Evolutionary conservation across 2,113 vertebrate species (phyloP).

Genomic region (Cyanistes caeruleus): DNA sequence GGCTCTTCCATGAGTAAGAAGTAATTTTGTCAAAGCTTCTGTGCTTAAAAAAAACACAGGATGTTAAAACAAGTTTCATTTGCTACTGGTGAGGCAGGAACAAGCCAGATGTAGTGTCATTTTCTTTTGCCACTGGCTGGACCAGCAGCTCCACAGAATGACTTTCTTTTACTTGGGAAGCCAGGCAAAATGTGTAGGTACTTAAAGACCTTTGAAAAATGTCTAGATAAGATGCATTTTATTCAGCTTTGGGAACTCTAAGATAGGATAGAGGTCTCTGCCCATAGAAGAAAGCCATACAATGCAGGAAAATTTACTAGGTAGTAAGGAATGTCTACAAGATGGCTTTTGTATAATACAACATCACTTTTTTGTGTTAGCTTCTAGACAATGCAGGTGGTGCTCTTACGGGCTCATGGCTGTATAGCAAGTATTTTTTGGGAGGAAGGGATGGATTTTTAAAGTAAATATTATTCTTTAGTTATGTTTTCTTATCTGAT

Average conservation of each 20-base stretch:
- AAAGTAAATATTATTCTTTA: neutral
- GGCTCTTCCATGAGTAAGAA: neutral
- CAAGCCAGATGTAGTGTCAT: neutral
- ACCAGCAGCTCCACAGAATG: neutral
- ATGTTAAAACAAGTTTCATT: neutral
- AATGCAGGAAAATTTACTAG: neutral
- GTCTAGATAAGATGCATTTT: neutral
- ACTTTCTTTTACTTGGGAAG: neutral
- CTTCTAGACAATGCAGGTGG: neutral
- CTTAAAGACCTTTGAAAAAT: slow-evolving; percentile 1
- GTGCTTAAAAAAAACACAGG: neutral
- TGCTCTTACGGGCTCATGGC: neutral
- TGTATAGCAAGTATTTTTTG: neutral
- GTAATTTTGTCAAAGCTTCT: neutral
- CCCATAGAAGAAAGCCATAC: neutral
- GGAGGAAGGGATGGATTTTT: neutral
- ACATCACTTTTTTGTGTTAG: neutral
- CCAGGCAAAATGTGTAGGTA: neutral
- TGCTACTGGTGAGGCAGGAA: neutral
- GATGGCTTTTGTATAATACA: neutral
- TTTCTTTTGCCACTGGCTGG: neutral
- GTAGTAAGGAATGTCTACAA: neutral
- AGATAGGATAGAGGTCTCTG: neutral
- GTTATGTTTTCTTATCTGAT: neutral
- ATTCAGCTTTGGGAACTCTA: neutral